Evolutionary conservation across 1,140 invertebrate genomes (phyloP), one percentile per base, ranked within the genome.

Genomic region (Drosophila albomicans): DNA sequence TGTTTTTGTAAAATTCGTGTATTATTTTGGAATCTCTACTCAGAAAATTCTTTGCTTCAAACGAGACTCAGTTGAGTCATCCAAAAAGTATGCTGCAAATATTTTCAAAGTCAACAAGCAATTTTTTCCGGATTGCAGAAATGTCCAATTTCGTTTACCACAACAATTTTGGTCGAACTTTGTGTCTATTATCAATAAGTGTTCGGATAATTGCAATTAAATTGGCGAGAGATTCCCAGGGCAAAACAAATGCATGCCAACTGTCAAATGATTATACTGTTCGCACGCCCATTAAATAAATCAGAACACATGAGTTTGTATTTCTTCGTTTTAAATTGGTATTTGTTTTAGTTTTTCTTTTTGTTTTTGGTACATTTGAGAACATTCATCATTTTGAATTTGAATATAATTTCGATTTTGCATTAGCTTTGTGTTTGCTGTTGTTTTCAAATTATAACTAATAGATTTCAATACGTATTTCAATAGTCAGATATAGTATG

Each of bases 351-450:
- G 58, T 71, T 77, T 68, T 58, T 63, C 4, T 38, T 25, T 66
- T 68, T 68, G 7, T 58, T 70, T 86, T 87, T 88, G 85, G 85
- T 88, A 89, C 81, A 89, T 75, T 88, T 88, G 84, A 89, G 80
- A 88, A 88, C 84, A 87, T 82, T 88, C 77, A 78, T 80, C 77
- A 78, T 78, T 81, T 88, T 48, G 52, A 89, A 81, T 75, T 78
- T 84, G 70, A 89, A 88, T 88, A 88, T 89, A 87, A 69, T 82
- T 82, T 82, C 62, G 64, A 67, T 67, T 74, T 43, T 43, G 1
- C n/a, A 35, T 35, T 58, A 38, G 13, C 16, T 41, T 35, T 56
- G 13, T 56, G 13, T 56, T 56, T 69, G 56, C 30, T 52, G 25
- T n/a, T 5, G 35, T 49, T 71, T 57, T 66, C 54, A 58, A 79